phyloP scores from a whole-genome alignment of 2,797 vertebrate genomes.

The Dermochelys coriacea region DNA sequence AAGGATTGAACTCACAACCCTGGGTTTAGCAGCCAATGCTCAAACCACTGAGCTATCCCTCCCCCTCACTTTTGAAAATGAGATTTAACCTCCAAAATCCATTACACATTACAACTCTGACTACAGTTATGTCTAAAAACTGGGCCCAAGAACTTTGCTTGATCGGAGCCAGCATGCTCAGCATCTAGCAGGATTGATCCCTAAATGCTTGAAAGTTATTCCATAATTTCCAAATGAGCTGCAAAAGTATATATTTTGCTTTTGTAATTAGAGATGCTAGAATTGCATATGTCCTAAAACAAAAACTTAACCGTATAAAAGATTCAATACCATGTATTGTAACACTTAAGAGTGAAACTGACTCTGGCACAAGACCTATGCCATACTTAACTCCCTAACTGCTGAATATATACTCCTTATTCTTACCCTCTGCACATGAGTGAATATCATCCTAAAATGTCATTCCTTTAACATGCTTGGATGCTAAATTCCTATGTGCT shows the following conservation, averaged over 20 bases:
- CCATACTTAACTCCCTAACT: not conserved
- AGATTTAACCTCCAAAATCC: too few relatives aligned
- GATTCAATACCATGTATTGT: not conserved
- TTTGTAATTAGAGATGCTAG: not conserved
- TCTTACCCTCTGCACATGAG: too few relatives aligned
- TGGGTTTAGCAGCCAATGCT: too few relatives aligned
- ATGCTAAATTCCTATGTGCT: not conserved
- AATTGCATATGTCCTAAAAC: slow-evolving; percentile 10
- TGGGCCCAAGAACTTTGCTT: too few relatives aligned
- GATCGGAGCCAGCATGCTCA: too few relatives aligned
- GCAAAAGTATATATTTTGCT: not conserved
- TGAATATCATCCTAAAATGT: too few relatives aligned
- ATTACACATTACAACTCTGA: too few relatives aligned
- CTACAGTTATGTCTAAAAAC: too few relatives aligned
- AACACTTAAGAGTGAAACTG: not conserved
- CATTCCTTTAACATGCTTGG: not conserved
- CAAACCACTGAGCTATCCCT: too few relatives aligned
- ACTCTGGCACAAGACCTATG: not conserved
- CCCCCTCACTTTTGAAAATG: too few relatives aligned
- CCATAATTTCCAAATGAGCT: not conserved
- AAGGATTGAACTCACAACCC: too few relatives aligned
- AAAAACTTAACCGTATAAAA: not conserved
- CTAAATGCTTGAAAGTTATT: not conserved
- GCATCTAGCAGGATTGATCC: not conserved
- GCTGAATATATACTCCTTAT: too few relatives aligned